Conservation (phyloP, 2,113 vertebrate species). For the Crotophaga sulcirostris region DNA sequence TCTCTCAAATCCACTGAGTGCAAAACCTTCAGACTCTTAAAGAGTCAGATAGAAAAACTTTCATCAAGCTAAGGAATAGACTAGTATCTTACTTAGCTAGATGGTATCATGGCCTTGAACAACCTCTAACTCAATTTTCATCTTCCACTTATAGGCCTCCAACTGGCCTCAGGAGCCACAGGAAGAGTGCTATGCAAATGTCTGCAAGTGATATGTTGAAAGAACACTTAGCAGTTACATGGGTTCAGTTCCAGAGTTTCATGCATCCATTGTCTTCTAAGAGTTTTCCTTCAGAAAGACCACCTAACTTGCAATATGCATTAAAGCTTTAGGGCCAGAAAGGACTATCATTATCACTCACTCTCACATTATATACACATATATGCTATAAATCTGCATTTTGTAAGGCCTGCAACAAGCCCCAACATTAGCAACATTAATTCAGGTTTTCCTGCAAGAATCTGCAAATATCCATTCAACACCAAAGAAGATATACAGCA, state of each 20-base stretch:
- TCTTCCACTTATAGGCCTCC: background rate
- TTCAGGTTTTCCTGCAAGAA: background rate
- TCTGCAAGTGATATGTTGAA: background rate
- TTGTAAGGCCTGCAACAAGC: background rate
- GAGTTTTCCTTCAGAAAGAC: background rate
- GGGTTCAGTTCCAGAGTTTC: background rate
- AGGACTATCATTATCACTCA: background rate
- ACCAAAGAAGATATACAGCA: background rate
- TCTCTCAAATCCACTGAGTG: background rate
- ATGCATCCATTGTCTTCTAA: background rate
- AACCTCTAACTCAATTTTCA: background rate
- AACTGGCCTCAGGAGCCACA: background rate
- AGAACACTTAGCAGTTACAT: background rate
- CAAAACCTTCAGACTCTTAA: background rate
- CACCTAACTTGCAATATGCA: background rate
- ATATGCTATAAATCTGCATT: background rate
- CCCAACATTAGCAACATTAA: background rate
- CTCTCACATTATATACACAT: background rate
- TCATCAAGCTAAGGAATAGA: background rate
- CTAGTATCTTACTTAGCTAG: background rate
- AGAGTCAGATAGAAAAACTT: background rate
- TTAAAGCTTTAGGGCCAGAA: background rate
- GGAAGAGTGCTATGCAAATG: background rate
- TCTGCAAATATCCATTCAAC: background rate
- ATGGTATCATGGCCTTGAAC: background rate